Base-by-base conservation (phyloP, 2,888 invertebrate species). In the Diadegma fenestrale region DNA sequence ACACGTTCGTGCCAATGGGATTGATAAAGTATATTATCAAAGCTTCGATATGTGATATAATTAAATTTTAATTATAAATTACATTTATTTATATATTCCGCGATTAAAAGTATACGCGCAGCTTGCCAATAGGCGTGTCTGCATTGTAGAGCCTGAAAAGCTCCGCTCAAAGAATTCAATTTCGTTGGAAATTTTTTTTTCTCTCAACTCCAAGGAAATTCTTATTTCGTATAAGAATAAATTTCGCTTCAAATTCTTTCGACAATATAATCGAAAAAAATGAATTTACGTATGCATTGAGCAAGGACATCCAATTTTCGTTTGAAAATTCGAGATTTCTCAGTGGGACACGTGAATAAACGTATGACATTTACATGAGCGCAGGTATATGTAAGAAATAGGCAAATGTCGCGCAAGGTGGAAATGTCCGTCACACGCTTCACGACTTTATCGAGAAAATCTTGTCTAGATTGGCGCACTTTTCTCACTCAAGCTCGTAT, bases 291-390 rank as follows among this genome's bases (percentile, higher is more conserved):
- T 68, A 30, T 73, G 41, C 22, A 41, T 71, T 30, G 43, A 10
- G 58, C 26, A 48, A 26, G 48, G 26, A 72, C 61, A 48, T 83
- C 58, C 82, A 83, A 83, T 83, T 79, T 83, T 79, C 79, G 43
- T 33, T 75, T 63, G 51, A 63, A 75, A 79, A 79, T 75, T 51
- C 17, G 51, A 19, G 51, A 30, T 75, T 33, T 22, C 45, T 71
- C 54, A 33, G 54, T 58, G 64, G 10, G 17, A 22, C 26, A 33
- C 26, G 45, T n/a, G 48, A 37, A 33, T 33, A 64, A 48, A 76
- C 22, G 33, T n/a, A 26, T 45, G 37, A 37, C 37, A 37, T 69
- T 54, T n/a, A 69, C 61, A 48, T 8, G 61, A 26, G 43, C 8
- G n/a, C 58, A n/a, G 6, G 8, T 54, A 58, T 58, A 22, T 33